Percentiles rank a stretch among this genome's conserved stretches.
These are phyloP conservation scores for Zenarchopterus dispar DNA, from an alignment of 2,797 vertebrate species.

Conservation along the genomic window DNA sequence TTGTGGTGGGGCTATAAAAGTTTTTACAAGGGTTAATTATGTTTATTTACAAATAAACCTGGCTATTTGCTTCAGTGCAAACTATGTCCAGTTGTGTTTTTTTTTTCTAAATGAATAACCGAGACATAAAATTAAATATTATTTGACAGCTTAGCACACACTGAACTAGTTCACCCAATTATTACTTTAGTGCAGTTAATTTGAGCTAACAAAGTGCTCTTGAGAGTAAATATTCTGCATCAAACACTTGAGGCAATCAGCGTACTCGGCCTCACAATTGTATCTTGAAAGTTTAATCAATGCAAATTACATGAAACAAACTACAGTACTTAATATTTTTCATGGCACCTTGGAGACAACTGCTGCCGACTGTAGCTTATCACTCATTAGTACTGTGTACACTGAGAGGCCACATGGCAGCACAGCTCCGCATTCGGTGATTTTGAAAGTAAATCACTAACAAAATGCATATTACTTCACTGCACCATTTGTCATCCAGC, in stretches of 20 bases:
- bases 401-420: conserved; percentile 18
- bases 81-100: not conserved
- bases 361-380: conserved; percentile 15
- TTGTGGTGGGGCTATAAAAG: conserved; percentile 7
- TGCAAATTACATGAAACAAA: conserved; percentile 77
- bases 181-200: conserved; percentile 70
- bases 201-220: conserved; percentile 78
- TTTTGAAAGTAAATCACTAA: conserved; percentile 7
- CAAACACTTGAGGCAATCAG: conserved; percentile 76
- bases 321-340: conserved; percentile 63
- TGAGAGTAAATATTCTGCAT: conserved; percentile 72
- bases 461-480: conserved; percentile 3
- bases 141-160: not conserved
- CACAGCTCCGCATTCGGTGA: conserved; percentile 9
- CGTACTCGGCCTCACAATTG: conserved; percentile 62
- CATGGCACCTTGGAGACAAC: conserved; percentile 44
- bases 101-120: not conserved
- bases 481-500: conserved; percentile 7
- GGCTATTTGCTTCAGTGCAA: not conserved
- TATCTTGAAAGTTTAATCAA: conserved; percentile 81
- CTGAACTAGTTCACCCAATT: conserved; percentile 42
- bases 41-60: conserved; percentile 2
- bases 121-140: conserved; percentile 8
- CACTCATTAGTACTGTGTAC: conserved; percentile 20
- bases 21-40: conserved; percentile 20